These are phyloP conservation scores for Hyles vespertilio DNA, from an alignment of 1,140 invertebrate species.

Conservation along the genomic window DNA sequence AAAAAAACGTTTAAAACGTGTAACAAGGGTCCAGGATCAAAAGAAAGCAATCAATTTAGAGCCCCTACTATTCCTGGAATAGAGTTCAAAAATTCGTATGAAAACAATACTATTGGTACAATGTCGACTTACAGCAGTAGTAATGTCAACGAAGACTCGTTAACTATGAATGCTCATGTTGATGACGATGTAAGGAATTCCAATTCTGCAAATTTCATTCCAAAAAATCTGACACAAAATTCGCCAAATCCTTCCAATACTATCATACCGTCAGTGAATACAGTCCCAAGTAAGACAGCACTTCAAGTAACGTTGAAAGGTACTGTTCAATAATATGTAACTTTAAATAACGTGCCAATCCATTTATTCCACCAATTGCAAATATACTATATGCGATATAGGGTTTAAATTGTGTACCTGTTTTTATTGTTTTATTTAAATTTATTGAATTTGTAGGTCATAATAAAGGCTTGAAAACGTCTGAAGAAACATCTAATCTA, in stretches of 20 bases:
- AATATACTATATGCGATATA: too few relatives aligned
- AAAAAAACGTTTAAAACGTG: slow-evolving; percentile 2
- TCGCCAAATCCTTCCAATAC: neutral
- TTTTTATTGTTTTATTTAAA: too few relatives aligned
- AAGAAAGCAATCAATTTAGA: neutral
- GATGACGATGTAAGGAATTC: too few relatives aligned
- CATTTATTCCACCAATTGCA: too few relatives aligned
- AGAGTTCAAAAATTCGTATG: slow-evolving; percentile 1
- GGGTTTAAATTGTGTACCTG: too few relatives aligned
- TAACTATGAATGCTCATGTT: too few relatives aligned
- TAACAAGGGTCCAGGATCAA: neutral
- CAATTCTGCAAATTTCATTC: too few relatives aligned
- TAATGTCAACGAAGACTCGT: too few relatives aligned
- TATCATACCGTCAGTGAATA: neutral
- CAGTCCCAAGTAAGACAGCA: slow-evolving; percentile 2
- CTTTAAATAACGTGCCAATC: too few relatives aligned
- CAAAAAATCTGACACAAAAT: too few relatives aligned
- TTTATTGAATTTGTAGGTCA: slow-evolving; percentile 1
- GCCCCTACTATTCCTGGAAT: neutral
- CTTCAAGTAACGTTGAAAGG: neutral
- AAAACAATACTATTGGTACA: too few relatives aligned
- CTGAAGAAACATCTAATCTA: slow-evolving; percentile 16
- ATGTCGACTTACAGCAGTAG: too few relatives aligned
- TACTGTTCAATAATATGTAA: neutral
- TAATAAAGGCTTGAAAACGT: neutral